These are phyloP conservation scores for Clarias batrachus DNA, from an alignment of 2,113 vertebrate species.

Conservation along the genomic window DNA sequence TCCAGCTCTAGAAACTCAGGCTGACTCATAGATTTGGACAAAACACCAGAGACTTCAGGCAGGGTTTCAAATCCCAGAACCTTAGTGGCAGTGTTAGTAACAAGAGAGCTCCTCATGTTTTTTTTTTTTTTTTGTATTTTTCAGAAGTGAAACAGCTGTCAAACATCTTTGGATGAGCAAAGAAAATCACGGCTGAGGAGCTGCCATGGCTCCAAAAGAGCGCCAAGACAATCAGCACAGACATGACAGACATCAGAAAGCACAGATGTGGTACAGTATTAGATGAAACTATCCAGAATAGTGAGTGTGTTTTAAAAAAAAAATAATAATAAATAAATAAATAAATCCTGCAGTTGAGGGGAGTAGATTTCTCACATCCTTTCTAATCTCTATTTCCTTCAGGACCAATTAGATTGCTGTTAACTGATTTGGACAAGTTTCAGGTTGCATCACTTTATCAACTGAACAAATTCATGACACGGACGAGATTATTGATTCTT, in stretches of 20 bases:
- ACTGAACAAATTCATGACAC: background rate
- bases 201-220: background rate
- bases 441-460: background rate
- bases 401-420: conserved; percentile 11
- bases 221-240: conserved; percentile 14
- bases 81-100: background rate
- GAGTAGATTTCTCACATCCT: background rate
- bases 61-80: conserved; percentile 12
- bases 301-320: too few relatives aligned
- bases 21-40: conserved; percentile 2
- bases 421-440: conserved; percentile 21
- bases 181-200: conserved; percentile 13
- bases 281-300: conserved; percentile 9
- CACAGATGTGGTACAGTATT: conserved; percentile 6
- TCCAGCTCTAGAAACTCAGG: conserved; percentile 5
- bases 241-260: conserved; percentile 11
- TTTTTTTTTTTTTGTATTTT: background rate
- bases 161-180: conserved; percentile 22
- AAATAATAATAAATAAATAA: too few relatives aligned
- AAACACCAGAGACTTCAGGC: conserved; percentile 7
- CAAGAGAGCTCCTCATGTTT: background rate
- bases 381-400: background rate
- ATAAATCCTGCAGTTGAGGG: too few relatives aligned
- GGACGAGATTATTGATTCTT: conserved; percentile 16
- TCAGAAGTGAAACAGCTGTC: conserved; percentile 24